Base-by-base conservation (phyloP, 2,113 vertebrate genomes). In the Hemiprocne comata region DNA sequence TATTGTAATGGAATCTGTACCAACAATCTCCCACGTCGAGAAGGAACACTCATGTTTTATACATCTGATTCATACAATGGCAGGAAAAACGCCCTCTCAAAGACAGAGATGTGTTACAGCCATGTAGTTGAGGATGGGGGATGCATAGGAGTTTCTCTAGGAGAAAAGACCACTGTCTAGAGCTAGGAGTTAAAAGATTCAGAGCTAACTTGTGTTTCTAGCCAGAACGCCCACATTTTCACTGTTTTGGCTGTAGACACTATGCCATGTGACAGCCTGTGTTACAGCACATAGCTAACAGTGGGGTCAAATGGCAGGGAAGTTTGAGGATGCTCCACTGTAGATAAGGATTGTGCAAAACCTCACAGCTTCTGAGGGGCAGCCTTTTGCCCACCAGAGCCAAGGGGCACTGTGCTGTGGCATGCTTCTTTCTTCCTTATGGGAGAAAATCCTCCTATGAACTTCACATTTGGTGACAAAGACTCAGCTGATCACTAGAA, bases 31-130 rank as follows among this genome's bases (percentile, higher is more conserved):
- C 73, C 89, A 88, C 89, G 76, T 64, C 94, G 94, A 84, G 94
- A 92, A 62, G 28, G 50, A 88, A 94, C 83, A 58, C 34, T 95
- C 61, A 67, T 90, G 89, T 90, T 94, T 92, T 96, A 94, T 81
- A 75, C 65, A 93, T 94, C 60, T 74, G 76, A 84, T 78, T 86
- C 61, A 53, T 54, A 44, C 0, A 1, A 60, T 28, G 34, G 74
- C 62, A 93, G 38, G 55, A 84, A 81, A 90, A 69, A 70, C 25
- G 77, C 23, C 17, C 14, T 70, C 21, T 58, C 90, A 65, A 89
- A 80, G 90, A 71, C 23, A 76, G 62, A 82, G 72, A 48, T 38
- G 38, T 55, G 53, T 84, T 92, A 55, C 10, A 58, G 44, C 64
- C 5, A 1, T 36, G 42, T 24, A 46, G 38, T 2, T 90, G 86